Conservation (phyloP, 1,140 invertebrate genomes). For the Calephelis nemesis region DNA sequence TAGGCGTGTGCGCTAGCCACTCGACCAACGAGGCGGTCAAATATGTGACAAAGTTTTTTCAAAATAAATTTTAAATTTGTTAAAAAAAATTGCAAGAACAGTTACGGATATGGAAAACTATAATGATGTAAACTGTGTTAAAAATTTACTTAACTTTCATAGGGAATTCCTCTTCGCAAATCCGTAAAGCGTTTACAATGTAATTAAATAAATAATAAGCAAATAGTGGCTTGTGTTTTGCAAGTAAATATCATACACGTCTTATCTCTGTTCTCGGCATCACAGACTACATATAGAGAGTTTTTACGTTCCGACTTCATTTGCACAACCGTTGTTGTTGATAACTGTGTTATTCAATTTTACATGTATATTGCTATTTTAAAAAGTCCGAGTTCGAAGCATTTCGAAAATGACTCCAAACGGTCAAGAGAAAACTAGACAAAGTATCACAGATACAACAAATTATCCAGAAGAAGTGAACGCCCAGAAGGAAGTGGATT, state of each 20-base stretch:
- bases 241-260: constrained; percentile 1
- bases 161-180: background rate
- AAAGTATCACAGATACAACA: background rate
- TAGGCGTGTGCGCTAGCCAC: no score
- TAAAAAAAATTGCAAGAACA: no score
- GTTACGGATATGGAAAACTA: no score
- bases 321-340: background rate
- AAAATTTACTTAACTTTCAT: background rate
- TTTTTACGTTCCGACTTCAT: background rate
- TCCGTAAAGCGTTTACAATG: background rate
- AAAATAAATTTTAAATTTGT: no score
- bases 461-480: constrained; percentile 18
- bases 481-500: constrained; percentile 65
- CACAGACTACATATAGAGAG: background rate
- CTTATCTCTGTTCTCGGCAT: background rate
- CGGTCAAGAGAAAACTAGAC: background rate
- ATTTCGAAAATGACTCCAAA: constrained; percentile 4
- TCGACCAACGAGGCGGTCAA: no score
- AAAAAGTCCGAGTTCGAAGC: background rate
- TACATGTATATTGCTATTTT: background rate
- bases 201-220: constrained; percentile 1
- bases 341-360: background rate
- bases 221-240: background rate
- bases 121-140: no score
- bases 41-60: no score